Conservation (phyloP, 2,888 invertebrate species). For the Catocala sponsa region DNA sequence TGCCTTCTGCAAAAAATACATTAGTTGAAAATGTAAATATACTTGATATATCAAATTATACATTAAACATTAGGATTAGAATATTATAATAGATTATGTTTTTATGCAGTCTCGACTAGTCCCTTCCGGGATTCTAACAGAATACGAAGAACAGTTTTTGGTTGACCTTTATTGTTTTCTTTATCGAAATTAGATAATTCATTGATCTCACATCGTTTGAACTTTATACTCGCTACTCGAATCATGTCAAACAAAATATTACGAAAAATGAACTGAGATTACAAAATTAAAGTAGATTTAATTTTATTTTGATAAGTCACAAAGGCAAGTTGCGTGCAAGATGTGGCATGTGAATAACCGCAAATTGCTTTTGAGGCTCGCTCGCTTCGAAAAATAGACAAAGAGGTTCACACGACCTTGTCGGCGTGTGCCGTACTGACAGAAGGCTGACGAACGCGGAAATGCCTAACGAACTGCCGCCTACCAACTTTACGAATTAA, state of each 20-base stretch:
- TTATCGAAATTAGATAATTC: too few species aligned
- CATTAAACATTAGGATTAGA: neutral
- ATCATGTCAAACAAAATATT: too few species aligned
- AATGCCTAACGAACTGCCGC: conserved; percentile 77
- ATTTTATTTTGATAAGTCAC: conserved; percentile 28
- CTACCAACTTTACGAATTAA: conserved; percentile 77
- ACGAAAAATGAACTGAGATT: neutral
- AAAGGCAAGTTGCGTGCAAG: conserved; percentile 29
- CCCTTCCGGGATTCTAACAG: conserved; percentile 9
- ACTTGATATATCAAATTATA: conserved; percentile 4
- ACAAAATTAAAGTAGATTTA: conserved; percentile 9
- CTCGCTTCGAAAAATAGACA: conserved; percentile 74
- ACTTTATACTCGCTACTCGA: too few species aligned
- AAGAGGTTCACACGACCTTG: conserved; percentile 85
- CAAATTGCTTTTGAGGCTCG: conserved; percentile 44
- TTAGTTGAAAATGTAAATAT: conserved; percentile 15
- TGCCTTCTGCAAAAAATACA: conserved; percentile 31
- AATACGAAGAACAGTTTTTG: conserved; percentile 2
- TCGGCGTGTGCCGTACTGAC: conserved; percentile 70
- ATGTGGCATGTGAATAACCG: conserved; percentile 49
- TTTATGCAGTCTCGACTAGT: neutral
- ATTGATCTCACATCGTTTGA: too few species aligned
- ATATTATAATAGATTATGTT: conserved; percentile 1
- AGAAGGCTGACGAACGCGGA: conserved; percentile 78
- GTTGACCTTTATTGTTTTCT: too few species aligned